Percentiles rank a stretch among this genome's conserved stretches.
Conservation (phyloP, 2,797 vertebrate species). For the Lepidocolaptes lacrymiger region DNA sequence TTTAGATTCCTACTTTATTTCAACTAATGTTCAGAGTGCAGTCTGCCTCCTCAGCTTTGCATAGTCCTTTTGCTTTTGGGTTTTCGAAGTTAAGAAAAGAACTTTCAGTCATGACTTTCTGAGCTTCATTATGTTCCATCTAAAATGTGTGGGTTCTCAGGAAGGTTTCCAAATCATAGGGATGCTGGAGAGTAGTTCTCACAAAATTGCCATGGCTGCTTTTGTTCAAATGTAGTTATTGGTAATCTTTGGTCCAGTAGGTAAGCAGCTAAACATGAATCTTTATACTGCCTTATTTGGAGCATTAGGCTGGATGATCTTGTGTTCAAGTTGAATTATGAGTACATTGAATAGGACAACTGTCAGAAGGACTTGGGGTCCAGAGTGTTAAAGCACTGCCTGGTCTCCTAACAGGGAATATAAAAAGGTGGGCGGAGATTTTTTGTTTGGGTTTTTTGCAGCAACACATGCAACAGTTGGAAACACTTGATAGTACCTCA, state of each 20-base stretch:
- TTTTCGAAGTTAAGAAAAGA: not conserved
- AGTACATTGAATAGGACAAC: not conserved
- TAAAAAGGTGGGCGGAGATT: fast-evolving
- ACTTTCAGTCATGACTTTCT: not conserved
- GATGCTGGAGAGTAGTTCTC: not conserved
- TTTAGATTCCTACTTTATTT: not conserved
- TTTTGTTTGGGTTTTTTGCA: not conserved
- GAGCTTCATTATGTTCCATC: not conserved
- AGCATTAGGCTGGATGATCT: not conserved
- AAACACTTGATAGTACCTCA: fast-evolving
- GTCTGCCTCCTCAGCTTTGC: not conserved
- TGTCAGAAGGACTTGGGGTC: not conserved
- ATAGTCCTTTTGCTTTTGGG: not conserved
- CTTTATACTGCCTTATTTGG: not conserved
- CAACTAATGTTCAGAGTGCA: not conserved
- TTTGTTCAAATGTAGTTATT: not conserved
- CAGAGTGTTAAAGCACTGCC: not conserved
- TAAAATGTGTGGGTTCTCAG: not conserved
- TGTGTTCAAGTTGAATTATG: not conserved
- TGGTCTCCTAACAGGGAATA: not conserved
- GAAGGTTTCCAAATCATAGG: not conserved
- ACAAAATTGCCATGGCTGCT: not conserved
- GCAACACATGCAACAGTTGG: not conserved
- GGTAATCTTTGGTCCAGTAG: not conserved
- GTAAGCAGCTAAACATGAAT: not conserved